phyloP scores from a whole-genome alignment of 2,888 invertebrate genomes.

The Philhelius pedissequus region DNA sequence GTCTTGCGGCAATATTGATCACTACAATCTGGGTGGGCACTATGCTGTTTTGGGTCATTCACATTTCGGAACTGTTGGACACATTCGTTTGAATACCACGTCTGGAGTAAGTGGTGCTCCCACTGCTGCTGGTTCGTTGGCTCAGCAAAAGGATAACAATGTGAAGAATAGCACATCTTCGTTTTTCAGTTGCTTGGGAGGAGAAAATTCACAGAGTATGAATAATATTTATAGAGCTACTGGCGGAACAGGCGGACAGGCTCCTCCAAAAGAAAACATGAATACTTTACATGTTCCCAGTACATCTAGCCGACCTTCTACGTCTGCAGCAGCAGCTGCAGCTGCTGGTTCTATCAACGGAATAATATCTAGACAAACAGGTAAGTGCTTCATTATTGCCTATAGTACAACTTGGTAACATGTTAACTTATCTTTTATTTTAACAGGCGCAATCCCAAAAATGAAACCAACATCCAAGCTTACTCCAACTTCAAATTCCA shows the following conservation, averaged over 20 bases:
- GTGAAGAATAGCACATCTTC: conserved; percentile 78
- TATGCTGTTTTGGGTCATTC: conserved; percentile 79
- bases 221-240: conserved; percentile 77
- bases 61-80: conserved; percentile 79
- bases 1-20: conserved; percentile 83
- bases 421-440: not conserved
- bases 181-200: conserved; percentile 78
- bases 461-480: conserved; percentile 70
- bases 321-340: conserved; percentile 17
- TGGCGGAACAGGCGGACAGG: conserved; percentile 61
- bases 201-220: conserved; percentile 79
- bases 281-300: conserved; percentile 27
- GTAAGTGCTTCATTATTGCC: not conserved
- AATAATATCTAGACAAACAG: conserved; percentile 43
- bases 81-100: conserved; percentile 77
- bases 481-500: conserved; percentile 9
- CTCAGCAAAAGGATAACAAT: conserved; percentile 70
- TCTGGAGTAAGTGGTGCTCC: conserved; percentile 57
- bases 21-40: conserved; percentile 79
- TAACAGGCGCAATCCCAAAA: conserved; percentile 76
- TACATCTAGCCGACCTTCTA: conserved; percentile 15
- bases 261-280: conserved; percentile 32
- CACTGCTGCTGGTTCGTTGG: conserved; percentile 29
- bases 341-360: conserved; percentile 5
- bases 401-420: not conserved